These are phyloP conservation scores for Drosophila nigromelanica DNA, from an alignment of 1,140 invertebrate species.

Conservation along the genomic window DNA sequence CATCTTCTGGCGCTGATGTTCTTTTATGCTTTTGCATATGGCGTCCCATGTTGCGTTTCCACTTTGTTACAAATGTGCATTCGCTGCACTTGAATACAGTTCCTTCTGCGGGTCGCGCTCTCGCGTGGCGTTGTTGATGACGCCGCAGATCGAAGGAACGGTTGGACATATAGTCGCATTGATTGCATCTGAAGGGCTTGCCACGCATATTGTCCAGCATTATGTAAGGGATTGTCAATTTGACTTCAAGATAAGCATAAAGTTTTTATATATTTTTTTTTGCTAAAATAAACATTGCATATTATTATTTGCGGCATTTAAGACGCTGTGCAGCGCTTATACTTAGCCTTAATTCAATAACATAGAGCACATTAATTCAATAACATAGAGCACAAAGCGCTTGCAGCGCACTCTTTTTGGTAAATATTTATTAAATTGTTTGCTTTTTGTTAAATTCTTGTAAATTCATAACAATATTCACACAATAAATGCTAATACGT, in stretches of 20 bases:
- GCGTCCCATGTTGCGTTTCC: conserved; percentile 30
- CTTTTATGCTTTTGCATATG: conserved; percentile 25
- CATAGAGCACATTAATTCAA: no score
- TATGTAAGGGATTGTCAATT: no score
- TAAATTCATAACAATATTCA: not conserved
- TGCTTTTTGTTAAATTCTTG: not conserved
- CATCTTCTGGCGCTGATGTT: not conserved
- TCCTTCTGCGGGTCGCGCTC: conserved; percentile 7
- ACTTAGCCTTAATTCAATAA: no score
- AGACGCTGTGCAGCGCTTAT: no score
- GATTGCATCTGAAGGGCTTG: no score
- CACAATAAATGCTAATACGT: not conserved
- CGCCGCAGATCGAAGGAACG: conserved; percentile 36
- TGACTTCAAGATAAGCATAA: not conserved
- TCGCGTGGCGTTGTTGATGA: conserved; percentile 28
- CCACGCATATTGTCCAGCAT: no score
- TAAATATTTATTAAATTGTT: not conserved
- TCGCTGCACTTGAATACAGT: conserved; percentile 9
- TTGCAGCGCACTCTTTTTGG: not conserved
- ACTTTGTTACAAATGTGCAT: conserved; percentile 29
- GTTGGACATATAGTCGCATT: conserved; percentile 31
- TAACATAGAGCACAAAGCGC: conserved; percentile 1
- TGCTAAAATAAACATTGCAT: no score
- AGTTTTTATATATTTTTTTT: no score
- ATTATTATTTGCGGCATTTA: no score